phyloP scores from a whole-genome alignment of 2,888 invertebrate species.

The Erpobdella octoculata region DNA sequence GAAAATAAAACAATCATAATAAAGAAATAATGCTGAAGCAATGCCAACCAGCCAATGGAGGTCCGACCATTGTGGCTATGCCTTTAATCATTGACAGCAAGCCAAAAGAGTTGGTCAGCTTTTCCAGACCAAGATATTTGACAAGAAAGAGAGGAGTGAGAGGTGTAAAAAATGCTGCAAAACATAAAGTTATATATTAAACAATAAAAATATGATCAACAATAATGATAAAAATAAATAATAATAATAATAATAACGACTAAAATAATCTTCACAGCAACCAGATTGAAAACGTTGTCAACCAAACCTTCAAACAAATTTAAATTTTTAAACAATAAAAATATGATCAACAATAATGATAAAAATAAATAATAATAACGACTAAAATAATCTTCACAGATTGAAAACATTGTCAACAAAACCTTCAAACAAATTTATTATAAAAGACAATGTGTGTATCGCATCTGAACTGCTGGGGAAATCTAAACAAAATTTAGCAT shows the following conservation, averaged over 20 bases:
- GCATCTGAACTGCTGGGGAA: too few relatives aligned
- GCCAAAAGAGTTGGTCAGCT: constrained; percentile 35
- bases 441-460: too few relatives aligned
- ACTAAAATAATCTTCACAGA: neutral
- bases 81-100: constrained; percentile 34
- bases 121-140: constrained; percentile 33
- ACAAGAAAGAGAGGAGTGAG: constrained; percentile 34
- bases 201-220: neutral
- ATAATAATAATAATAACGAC: neutral
- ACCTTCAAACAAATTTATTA: too few relatives aligned
- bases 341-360: neutral
- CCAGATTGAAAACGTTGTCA: neutral
- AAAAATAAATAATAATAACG: neutral
- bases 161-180: constrained; percentile 34
- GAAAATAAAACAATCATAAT: constrained; percentile 43
- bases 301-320: too few relatives aligned
- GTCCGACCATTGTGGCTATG: constrained; percentile 32
- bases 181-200: neutral
- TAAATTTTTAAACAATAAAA: too few relatives aligned
- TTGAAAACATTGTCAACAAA: neutral
- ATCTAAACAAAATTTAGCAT: too few relatives aligned
- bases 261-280: neutral
- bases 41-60: constrained; percentile 35
- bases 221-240: constrained; percentile 4
- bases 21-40: neutral